These are phyloP conservation scores for Myxocyprinus asiaticus DNA, from an alignment of 2,113 vertebrate genomes.

Conservation along the genomic window DNA sequence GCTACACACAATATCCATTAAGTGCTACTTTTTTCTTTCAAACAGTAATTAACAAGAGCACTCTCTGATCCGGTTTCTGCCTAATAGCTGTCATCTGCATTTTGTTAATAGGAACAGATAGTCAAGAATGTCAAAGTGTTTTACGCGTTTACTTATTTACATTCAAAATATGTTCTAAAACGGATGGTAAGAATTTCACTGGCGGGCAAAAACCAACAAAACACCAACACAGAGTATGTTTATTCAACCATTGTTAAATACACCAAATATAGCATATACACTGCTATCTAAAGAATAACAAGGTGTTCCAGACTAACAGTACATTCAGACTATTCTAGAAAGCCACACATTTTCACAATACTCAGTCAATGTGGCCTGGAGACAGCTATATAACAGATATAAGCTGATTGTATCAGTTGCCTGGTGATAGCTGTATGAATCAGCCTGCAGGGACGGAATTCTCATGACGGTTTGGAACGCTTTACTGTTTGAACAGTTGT, in stretches of 20 bases:
- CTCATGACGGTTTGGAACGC: not conserved
- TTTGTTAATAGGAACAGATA: conserved; percentile 1
- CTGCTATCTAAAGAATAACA: not conserved
- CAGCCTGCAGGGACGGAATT: conserved; percentile 23
- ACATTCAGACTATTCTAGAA: not conserved
- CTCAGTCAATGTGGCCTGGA: not conserved
- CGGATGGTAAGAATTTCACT: not conserved
- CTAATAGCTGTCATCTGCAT: conserved; percentile 12
- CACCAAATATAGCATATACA: not conserved
- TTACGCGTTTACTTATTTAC: not conserved
- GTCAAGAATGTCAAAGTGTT: not conserved
- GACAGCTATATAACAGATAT: conserved; percentile 3
- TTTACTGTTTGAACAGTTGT: conserved; percentile 1
- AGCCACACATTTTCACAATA: conserved; percentile 3
- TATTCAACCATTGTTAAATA: not conserved
- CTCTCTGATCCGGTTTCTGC: not conserved
- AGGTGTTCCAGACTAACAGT: not conserved
- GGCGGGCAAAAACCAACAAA: not conserved
- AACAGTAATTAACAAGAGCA: conserved; percentile 10
- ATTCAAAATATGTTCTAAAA: not conserved
- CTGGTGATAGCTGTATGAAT: conserved; percentile 14
- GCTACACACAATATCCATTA: conserved; percentile 19
- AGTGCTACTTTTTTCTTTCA: conserved; percentile 1
- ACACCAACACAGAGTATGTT: not conserved
- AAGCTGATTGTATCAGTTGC: conserved; percentile 21